phyloP scores from a whole-genome alignment of 2,888 invertebrate genomes.

The Muscina levida region DNA sequence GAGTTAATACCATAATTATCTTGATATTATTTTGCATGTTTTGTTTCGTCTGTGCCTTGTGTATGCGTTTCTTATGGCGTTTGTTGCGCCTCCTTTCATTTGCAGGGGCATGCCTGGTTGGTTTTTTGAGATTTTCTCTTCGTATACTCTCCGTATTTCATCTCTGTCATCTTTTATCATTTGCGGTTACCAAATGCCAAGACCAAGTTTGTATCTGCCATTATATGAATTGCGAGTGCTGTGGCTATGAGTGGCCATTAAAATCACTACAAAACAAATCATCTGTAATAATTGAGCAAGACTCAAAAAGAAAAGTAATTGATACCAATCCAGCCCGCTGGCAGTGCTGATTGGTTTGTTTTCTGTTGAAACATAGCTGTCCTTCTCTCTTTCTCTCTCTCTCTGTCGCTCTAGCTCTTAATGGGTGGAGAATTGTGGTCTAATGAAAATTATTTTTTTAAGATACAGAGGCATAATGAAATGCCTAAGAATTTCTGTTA shows the following conservation, averaged over 20 bases:
- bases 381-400: too few species aligned
- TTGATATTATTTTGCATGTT: constrained; percentile 14
- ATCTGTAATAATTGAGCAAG: neutral
- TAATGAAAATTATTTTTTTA: too few species aligned
- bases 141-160: too few species aligned
- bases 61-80: neutral
- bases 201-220: too few species aligned
- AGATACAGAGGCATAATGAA: too few species aligned
- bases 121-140: too few species aligned
- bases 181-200: neutral
- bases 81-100: neutral
- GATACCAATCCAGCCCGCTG: constrained; percentile 9
- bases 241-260: neutral
- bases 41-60: neutral
- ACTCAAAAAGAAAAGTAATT: constrained; percentile 8
- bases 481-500: too few species aligned
- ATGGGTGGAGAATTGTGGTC: too few species aligned
- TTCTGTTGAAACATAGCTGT: too few species aligned
- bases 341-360: constrained; percentile 16
- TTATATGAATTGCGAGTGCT: neutral
- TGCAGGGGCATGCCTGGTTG: neutral
- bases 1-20: constrained; percentile 1
- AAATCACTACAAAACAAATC: neutral
- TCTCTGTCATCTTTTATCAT: too few species aligned
- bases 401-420: too few species aligned